Base-by-base conservation (phyloP, 1,140 invertebrate genomes). In the Platyscapa corneri region DNA sequence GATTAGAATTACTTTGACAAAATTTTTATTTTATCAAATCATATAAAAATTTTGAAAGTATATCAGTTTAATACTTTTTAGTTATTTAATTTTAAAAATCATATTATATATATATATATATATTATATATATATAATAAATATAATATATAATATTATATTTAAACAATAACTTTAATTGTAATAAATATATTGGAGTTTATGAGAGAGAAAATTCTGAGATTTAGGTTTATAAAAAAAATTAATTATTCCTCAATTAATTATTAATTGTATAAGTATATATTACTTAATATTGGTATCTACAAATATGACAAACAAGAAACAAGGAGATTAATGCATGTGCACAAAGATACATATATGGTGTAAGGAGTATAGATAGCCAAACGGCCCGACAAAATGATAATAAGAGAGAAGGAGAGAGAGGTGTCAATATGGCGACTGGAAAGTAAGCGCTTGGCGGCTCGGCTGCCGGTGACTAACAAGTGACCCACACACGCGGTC, bases 401-500 rank as follows among this genome's bases (percentile, higher is more conserved):
- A 37, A 64, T 56, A 30, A 78, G 88, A 87, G 88, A 86, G 88
- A 89, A 87, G 83, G 88, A 88, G 88, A 88, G 88, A 88, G 88
- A 82, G 87, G 88, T 86, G 88, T 76, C 86, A 90, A 90, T 39
- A 90, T 90, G 90, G 90, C 89, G 90, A 90, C 87, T 89, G 89
- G 90, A 90, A 91, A 90, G 90, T 91, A 90, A 91, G 88, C 89
- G 77, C 83, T 16, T 49, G 60, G 90, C 86, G 34, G 65, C 30
- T 60, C 80, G 65, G 49, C 87, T 86, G 88, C 88, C 88, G 88
- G 87, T 89, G 90, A 89, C 88, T 90, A 84, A 72, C 56, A 88
- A 90, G 89, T 90, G 90, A 91, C 89, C 90, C 88, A 90, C 89
- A 90, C 89, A 89, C 89, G 87, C 87, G 87, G 86, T 77, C 86